These are phyloP conservation scores for Druon quercuslanigerum DNA, from an alignment of 1,140 invertebrate genomes.

Conservation along the genomic window DNA sequence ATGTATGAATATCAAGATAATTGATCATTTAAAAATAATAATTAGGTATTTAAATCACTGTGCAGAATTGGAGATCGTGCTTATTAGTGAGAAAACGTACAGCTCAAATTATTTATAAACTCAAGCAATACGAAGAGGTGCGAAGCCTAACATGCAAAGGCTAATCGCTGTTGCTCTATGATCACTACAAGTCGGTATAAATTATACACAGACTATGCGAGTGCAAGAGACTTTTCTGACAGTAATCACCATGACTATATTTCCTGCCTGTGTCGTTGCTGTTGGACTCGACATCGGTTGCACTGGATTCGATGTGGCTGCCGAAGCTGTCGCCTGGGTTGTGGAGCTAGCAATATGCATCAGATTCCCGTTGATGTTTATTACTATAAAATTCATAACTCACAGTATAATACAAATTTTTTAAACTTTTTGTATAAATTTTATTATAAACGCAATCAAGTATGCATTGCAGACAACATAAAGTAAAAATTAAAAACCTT, in stretches of 20 bases:
- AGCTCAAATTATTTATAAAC: too few species aligned
- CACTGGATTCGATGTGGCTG: constrained; percentile 73
- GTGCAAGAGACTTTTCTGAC: constrained; percentile 66
- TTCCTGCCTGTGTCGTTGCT: constrained; percentile 81
- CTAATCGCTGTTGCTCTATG: constrained; percentile 62
- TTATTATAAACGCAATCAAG: too few species aligned
- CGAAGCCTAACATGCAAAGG: too few species aligned
- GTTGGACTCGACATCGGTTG: constrained; percentile 76
- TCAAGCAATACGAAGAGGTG: too few species aligned
- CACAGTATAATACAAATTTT: constrained; percentile 28
- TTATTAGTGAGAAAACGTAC: too few species aligned
- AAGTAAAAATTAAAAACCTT: constrained; percentile 34
- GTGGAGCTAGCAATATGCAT: constrained; percentile 80
- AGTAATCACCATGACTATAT: constrained; percentile 80
- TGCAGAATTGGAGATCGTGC: neutral
- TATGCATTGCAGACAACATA: too few species aligned
- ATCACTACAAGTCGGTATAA: constrained; percentile 71
- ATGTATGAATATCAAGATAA: neutral
- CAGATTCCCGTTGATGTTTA: constrained; percentile 85
- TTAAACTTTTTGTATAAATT: neutral
- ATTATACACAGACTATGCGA: constrained; percentile 64
- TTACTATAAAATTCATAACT: constrained; percentile 73
- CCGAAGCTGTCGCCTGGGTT: constrained; percentile 72
- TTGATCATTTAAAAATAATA: constrained; percentile 19
- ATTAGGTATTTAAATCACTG: neutral